Base-by-base conservation (phyloP, 2,113 vertebrate species). In the Panthera uncia region DNA sequence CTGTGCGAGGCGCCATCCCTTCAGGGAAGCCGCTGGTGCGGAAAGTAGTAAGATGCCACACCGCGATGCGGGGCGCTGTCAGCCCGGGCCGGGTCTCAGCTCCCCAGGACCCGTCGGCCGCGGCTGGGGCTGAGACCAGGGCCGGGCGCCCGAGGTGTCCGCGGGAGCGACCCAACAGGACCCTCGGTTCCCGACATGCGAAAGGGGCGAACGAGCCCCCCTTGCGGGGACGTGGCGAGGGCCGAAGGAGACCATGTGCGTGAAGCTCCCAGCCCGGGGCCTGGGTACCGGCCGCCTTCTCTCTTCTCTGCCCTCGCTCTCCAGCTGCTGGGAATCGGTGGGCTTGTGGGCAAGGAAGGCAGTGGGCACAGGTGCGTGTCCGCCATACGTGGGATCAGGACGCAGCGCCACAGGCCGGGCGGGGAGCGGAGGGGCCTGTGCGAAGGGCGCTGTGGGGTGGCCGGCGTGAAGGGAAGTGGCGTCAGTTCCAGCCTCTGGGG, bases 11-110 rank as follows among this genome's bases (percentile, higher is more conserved):
- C 5, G 50, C 3, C 9, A 13, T 7, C 4, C 19, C 50, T 36
- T 14, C 45, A 21, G 79, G 33, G 36, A 10, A 83, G 57, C 9
- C 36, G 25, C 81, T 31, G 81, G 36, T 29, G 14, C 4, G 18
- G 36, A 63, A 33, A 61, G 2, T 12, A 33, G 2, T 27, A 61
- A 48, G 38, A 79, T 4, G 29, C 9, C 38, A 4, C 61, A 38
- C 4, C 15, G 19, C 38, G 74, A 91, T 0, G 45, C 0, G 4
- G 15, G 31, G 27, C 14, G 16, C 23, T 3, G 12, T 38, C 16
- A 38, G 41, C 74, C 2, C 19, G 41, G 52, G 45, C 25, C 19
- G 74, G 36, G 31, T 4, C 29, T 36, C 31, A 13, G 57, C 23
- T 90, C 9, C 16, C 4, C 6, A 33, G 36, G 66, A 74, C 3